These are phyloP conservation scores for Tragulus kanchil DNA, from an alignment of 2,113 vertebrate species.

Conservation along the genomic window DNA sequence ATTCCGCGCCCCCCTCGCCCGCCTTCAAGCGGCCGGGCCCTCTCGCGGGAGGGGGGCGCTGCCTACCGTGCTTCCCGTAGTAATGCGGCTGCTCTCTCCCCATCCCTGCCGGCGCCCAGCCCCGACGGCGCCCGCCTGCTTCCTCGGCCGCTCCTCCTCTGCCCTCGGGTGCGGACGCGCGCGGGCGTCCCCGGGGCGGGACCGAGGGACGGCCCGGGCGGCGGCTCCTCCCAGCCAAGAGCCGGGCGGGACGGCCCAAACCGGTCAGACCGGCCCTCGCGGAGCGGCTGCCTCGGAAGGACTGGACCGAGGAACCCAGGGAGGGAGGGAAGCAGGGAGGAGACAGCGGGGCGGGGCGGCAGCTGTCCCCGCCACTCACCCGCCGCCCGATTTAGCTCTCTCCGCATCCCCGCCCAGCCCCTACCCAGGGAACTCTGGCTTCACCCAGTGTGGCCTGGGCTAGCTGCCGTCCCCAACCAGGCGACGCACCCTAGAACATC, in stretches of 20 bases:
- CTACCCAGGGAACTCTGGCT: not conserved
- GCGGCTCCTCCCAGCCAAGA: conserved; percentile 26
- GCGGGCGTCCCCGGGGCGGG: not conserved
- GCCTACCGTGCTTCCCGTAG: conserved; percentile 88
- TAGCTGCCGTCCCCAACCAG: not conserved
- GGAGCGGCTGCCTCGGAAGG: not conserved
- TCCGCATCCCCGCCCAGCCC: not conserved
- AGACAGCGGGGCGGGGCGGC: not conserved
- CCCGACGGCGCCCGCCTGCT: not conserved
- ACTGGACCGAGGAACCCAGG: not conserved
- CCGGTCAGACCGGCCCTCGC: conserved; percentile 80
- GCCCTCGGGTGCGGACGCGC: not conserved
- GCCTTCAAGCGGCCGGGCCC: rapidly evolving
- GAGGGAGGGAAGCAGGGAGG: not conserved
- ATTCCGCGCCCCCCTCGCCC: too few species aligned
- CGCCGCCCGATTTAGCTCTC: conserved; percentile 6
- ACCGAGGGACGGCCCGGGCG: not conserved
- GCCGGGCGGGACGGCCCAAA: conserved; percentile 66
- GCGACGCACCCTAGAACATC: too few species aligned
- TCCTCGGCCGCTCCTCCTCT: not conserved
- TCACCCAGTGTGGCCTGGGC: not conserved
- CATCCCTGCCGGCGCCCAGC: conserved; percentile 77
- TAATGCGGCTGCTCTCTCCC: conserved; percentile 81
- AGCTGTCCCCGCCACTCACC: conserved; percentile 78
- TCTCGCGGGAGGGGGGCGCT: not conserved